A percentile compares a stretch with the other conserved stretches of the same genome.
phyloP scores from a whole-genome alignment of 92 coral and sea anemone species.

The Phenganax stokvisi region DNA sequence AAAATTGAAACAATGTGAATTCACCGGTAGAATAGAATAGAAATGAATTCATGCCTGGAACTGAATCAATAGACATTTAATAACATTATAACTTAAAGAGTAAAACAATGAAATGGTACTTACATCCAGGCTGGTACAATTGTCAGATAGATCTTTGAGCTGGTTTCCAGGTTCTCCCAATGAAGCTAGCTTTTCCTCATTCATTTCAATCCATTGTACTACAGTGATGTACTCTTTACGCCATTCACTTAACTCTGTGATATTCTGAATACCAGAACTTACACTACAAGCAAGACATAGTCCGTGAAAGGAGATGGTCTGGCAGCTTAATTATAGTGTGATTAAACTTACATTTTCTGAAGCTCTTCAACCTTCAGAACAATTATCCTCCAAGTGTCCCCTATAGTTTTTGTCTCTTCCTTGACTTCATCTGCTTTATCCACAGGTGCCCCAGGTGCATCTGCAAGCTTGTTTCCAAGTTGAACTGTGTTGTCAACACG shows the following conservation, averaged over 20 bases:
- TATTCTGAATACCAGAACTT: constrained; percentile 34
- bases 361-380: constrained; percentile 32
- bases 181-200: constrained; percentile 24
- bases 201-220: constrained; percentile 29
- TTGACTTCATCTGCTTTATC: constrained; percentile 29
- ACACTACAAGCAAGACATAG: constrained; percentile 5
- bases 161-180: constrained; percentile 35
- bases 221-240: constrained; percentile 32
- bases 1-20: no score
- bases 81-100: background rate
- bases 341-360: constrained; percentile 22
- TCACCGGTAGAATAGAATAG: no score
- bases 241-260: constrained; percentile 35
- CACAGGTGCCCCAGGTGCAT: constrained; percentile 28
- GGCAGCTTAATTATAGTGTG: no score
- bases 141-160: constrained; percentile 18
- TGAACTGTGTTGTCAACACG: constrained; percentile 19
- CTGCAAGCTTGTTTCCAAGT: constrained; percentile 20
- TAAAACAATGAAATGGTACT: background rate
- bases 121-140: constrained; percentile 21
- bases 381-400: constrained; percentile 32
- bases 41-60: no score
- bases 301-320: no score
- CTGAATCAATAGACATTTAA: no score
- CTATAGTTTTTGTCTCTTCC: constrained; percentile 21